These are phyloP conservation scores for Drosophila ogumai DNA, from an alignment of 1,140 invertebrate genomes.

Conservation along the genomic window DNA sequence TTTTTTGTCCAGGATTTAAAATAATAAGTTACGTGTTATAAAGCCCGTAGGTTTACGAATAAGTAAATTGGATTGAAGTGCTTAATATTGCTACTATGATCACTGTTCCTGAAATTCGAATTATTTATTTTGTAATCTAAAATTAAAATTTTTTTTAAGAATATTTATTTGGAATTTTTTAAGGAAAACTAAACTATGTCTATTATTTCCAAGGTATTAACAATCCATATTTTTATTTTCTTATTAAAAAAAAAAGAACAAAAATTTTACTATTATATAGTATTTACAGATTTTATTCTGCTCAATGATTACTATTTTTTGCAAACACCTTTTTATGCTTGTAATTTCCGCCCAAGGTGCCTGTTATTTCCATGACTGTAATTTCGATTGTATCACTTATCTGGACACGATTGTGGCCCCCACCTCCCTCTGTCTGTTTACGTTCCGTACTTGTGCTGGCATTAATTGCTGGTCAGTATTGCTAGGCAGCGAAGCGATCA, in stretches of 20 bases:
- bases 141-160: not conserved
- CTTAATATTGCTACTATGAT: not conserved
- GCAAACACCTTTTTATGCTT: not conserved
- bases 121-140: not conserved
- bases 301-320: no score
- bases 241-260: no score
- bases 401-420: slow-evolving; percentile 4
- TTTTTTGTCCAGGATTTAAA: not conserved
- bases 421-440: slow-evolving; percentile 10
- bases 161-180: not conserved
- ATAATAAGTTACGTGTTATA: not conserved
- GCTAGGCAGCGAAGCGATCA: slow-evolving; percentile 56
- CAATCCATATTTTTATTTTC: no score
- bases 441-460: slow-evolving; percentile 33
- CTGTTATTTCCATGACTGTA: not conserved
- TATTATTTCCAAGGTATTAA: no score
- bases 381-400: not conserved
- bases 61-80: not conserved
- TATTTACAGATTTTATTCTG: not conserved
- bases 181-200: no score
- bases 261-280: no score
- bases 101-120: not conserved
- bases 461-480: slow-evolving; percentile 42
- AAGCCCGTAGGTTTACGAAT: not conserved
- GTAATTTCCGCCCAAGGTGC: not conserved